Conservation (phyloP, 2,113 vertebrate species). For the Kryptolebias marmoratus region DNA sequence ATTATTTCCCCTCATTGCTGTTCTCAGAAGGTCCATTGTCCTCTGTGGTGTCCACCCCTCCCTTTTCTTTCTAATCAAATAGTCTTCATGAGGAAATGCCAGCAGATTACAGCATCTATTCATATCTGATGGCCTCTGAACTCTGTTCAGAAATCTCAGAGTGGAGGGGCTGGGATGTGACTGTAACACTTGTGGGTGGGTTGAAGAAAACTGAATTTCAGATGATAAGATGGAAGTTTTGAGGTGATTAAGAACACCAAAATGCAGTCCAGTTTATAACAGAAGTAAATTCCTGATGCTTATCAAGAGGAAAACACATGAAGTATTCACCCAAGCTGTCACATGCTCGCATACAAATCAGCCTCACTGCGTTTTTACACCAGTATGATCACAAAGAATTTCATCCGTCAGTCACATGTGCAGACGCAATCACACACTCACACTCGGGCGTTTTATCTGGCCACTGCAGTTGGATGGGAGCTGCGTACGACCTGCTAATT, state of each 20-base stretch:
- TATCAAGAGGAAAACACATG: background rate
- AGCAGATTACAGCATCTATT: slow-evolving; percentile 72
- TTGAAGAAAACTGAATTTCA: slow-evolving; percentile 21
- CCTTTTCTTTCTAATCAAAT: slow-evolving; percentile 68
- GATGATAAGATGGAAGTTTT: background rate
- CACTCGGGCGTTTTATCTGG: slow-evolving; percentile 58
- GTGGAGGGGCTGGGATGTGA: background rate
- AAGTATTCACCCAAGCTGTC: slow-evolving; percentile 12
- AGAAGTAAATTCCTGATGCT: background rate
- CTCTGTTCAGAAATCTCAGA: slow-evolving; percentile 19
- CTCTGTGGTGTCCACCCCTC: slow-evolving; percentile 46
- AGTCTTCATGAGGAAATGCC: slow-evolving; percentile 75
- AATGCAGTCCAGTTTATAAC: background rate
- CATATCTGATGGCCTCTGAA: slow-evolving; percentile 75
- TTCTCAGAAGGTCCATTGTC: slow-evolving; percentile 70
- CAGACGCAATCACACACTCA: slow-evolving; percentile 24
- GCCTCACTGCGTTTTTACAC: slow-evolving; percentile 28
- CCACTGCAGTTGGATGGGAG: slow-evolving; percentile 49
- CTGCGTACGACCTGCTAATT: slow-evolving; percentile 77
- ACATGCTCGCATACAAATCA: slow-evolving; percentile 24
- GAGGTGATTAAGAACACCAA: background rate
- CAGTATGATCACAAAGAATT: slow-evolving; percentile 39
- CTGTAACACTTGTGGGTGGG: slow-evolving; percentile 1
- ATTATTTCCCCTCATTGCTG: slow-evolving; percentile 3
- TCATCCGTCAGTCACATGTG: slow-evolving; percentile 44